Evolutionary conservation across 2,797 vertebrate species (phyloP).

Genomic region (Lutjanus argentimaculatus): DNA sequence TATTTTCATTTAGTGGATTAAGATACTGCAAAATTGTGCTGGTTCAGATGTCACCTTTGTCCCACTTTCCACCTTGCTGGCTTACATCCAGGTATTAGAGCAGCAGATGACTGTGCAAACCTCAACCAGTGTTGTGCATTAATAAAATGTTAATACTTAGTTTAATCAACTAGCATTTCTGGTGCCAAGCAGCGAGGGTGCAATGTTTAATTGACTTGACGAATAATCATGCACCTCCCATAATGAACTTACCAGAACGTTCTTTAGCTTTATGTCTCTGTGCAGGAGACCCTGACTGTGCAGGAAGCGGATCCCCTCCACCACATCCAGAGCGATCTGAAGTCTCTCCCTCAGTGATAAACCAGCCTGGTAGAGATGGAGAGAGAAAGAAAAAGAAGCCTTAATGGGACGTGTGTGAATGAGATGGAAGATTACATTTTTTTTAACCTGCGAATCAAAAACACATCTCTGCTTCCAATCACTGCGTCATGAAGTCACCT

Average conservation of each 20-base stretch:
- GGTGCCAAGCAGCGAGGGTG: too few species aligned
- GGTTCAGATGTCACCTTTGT: too few species aligned
- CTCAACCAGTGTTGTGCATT: too few species aligned
- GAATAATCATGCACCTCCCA: too few species aligned
- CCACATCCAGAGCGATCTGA: constrained; percentile 96
- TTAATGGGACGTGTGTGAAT: not conserved
- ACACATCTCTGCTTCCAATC: not conserved
- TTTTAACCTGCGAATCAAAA: not conserved
- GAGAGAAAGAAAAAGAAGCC: not conserved
- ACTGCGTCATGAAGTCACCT: constrained; percentile 83
- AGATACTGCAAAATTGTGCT: too few species aligned
- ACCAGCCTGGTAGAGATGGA: constrained; percentile 84
- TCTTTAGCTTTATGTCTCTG: constrained; percentile 98
- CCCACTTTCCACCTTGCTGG: too few species aligned
- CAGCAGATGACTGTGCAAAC: too few species aligned
- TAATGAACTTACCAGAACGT: constrained; percentile 91
- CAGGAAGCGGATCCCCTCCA: constrained; percentile 97
- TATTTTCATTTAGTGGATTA: too few species aligned
- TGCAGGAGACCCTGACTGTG: constrained; percentile 97
- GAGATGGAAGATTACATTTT: not conserved
- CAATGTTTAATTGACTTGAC: too few species aligned
- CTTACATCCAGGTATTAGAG: too few species aligned
- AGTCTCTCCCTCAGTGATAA: constrained; percentile 91
- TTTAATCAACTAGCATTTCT: too few species aligned
- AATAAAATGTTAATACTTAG: too few species aligned